phyloP scores from a whole-genome alignment of 2,888 invertebrate genomes.

The Chymomyza amoena region DNA sequence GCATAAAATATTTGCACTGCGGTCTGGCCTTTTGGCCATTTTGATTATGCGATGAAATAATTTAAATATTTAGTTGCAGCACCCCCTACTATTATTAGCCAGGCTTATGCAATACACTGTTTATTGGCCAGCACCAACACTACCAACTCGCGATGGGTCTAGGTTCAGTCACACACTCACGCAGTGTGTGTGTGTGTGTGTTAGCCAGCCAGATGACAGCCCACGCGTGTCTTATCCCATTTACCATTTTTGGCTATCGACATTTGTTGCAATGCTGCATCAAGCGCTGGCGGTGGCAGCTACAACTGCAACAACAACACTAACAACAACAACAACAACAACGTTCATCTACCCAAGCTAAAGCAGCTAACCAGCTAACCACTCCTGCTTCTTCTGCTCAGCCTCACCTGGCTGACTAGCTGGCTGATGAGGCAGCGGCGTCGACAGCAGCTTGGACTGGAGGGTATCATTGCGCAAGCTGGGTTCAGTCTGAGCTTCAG shows the following conservation, averaged over 20 bases:
- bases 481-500: background rate
- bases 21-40: constrained; percentile 67
- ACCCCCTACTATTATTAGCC: constrained; percentile 52
- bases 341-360: constrained; percentile 7
- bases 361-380: constrained; percentile 37
- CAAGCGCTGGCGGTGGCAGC: constrained; percentile 52
- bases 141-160: constrained; percentile 29
- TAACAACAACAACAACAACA: background rate
- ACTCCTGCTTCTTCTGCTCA: constrained; percentile 59
- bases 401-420: background rate
- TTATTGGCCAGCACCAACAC: background rate
- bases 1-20: constrained; percentile 54
- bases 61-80: constrained; percentile 63
- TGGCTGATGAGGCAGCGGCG: constrained; percentile 25
- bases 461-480: constrained; percentile 29
- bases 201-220: constrained; percentile 57
- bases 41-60: constrained; percentile 70
- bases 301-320: constrained; percentile 11
- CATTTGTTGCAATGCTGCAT: constrained; percentile 41
- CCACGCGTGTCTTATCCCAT: constrained; percentile 73
- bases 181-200: constrained; percentile 8
- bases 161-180: constrained; percentile 14
- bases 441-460: constrained; percentile 33
- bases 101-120: constrained; percentile 55
- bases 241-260: constrained; percentile 73